Base-by-base conservation (phyloP, 1,140 invertebrate genomes). In the Drosophila saltans region DNA sequence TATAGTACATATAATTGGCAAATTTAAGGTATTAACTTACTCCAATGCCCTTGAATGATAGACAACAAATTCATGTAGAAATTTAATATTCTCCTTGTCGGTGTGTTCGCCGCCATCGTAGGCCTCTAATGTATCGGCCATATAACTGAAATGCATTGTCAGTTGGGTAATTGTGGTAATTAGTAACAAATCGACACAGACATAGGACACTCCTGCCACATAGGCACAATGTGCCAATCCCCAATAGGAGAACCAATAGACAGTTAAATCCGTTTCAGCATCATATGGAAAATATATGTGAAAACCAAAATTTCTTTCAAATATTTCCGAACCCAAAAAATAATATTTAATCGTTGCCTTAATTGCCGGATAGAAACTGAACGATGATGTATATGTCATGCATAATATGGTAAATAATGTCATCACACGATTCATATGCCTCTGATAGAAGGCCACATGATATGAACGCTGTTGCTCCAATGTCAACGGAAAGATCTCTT, bases 331-430 rank as follows among this genome's bases (percentile, higher is more conserved):
- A 2, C 75, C 72, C 71, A 90, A 69, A 1, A 90, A 61, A 40
- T 84, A 84, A 8, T 85, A 89, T 45, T 81, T 84, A 4, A 90
- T 69, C 8, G 85, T 84, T 6, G 82, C 71, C 30, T 86, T 85
- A 16, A 90, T 74, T 26, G 81, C 86, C 66, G 85, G 86, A 80
- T 85, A 90, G 26, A 90, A 90, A 69, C 85, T 90, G 36, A 85
- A 90, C 36, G 81, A 90, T 1, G 85, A 85, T 8, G 85, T 90
- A 33, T 90, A 85, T 1, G 81, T 79, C 85, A 90, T 85, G 60
- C 85, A 90, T 41, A 90, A 75, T 5, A 81, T 73, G 16, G 85
- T 90, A 11, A 85, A 90, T 0, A 90, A 39, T 0, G 65, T 85
- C 84, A 89, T 89, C 16, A 89, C 75, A 0, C 81, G 67, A 36